Evolutionary conservation across 2,797 vertebrate genomes (phyloP), one percentile per base, ranked within the genome.

Genomic region (Merluccius polli): DNA sequence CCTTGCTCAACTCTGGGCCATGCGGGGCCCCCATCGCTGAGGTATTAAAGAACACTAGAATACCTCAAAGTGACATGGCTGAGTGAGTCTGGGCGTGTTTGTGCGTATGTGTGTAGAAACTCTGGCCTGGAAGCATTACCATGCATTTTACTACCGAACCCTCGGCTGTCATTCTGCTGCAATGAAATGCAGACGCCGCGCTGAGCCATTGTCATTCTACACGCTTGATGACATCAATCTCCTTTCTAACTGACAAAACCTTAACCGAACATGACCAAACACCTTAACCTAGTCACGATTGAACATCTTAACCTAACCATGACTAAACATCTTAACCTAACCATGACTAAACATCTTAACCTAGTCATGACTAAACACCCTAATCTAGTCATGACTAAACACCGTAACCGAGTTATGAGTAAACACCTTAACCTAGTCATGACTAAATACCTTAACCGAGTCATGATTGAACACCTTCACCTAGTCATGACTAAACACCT

Each of bases 21-120:
- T 74, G 74, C 80, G 38, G 48, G 48, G 74, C 75, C 73, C 77
- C 77, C 72, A 52, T 81, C 74, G 73, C 70, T 79, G 44, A 86
- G 78, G 81, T 79, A 77, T 78, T 85, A 86, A 82, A 52, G 73
- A 81, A 79, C 73, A 75, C 70, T 12, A 71, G 78, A 81, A 24
- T 24, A 83, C 77, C 80, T 81, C 31, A 72, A 75, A 65, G 82
- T 77, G 44, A 41, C 74, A 80, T 77, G 71, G 11, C n/a, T 65
- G 59, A 27, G 29, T 29, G 29, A 30, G 52, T 59, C 21, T 48
- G 15, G n/a, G 52, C n/a, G 21, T n/a, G 21, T n/a, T 18, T n/a
- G 21, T 59, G 48, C 7, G 21, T 59, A 13, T 59, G 21, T 68
- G 65, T 30, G 29, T 29, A 6, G 27, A 4, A 21, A 63, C 52